Base-by-base conservation (phyloP, 1,140 invertebrate genomes). In the Neuroterus valhalla region DNA sequence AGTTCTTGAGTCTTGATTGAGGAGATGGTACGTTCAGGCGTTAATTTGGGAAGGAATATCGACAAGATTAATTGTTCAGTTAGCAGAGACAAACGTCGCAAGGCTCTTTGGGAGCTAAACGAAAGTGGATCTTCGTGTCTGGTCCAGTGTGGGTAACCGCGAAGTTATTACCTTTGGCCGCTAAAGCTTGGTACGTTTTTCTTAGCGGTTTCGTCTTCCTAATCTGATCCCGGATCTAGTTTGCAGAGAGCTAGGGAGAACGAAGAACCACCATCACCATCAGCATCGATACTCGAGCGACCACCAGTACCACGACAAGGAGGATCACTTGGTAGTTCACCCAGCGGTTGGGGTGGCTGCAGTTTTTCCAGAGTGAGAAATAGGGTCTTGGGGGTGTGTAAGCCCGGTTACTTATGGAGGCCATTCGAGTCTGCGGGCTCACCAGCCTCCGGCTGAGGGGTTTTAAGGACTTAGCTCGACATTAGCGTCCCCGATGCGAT, bases 381-480 rank as follows among this genome's bases (percentile, higher is more conserved):
- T 88, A 86, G 83, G 84, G 85, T 87, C 85, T 86, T 85, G 83
- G 86, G 86, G 86, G 85, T 86, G 87, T 87, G 87, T 88, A 88
- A 89, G 86, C 85, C 87, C 82, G 82, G 86, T 89, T 88, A 88
- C 87, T 89, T 87, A 87, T 89, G 85, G 86, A 88, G 87, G 86
- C 86, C 87, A 88, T 89, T 89, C 81, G 79, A 81, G 86, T 84
- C 81, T 86, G 83, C 81, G 85, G 86, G 82, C 80, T 82, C 26
- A 62, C 55, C 66, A 42, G 43, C 70, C 71, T 76, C 62, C 74
- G 81, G 81, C 83, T 80, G 82, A 85, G 80, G 81, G 86, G 82
- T 87, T 89, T 88, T 88, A 88, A 89, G 88, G 86, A 89, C 86
- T 88, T 88, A 86, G 87, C 84, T 86, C 84, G 84, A 87, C 85